phyloP scores from a whole-genome alignment of 2,888 invertebrate species.

The Tenthredo notha region DNA sequence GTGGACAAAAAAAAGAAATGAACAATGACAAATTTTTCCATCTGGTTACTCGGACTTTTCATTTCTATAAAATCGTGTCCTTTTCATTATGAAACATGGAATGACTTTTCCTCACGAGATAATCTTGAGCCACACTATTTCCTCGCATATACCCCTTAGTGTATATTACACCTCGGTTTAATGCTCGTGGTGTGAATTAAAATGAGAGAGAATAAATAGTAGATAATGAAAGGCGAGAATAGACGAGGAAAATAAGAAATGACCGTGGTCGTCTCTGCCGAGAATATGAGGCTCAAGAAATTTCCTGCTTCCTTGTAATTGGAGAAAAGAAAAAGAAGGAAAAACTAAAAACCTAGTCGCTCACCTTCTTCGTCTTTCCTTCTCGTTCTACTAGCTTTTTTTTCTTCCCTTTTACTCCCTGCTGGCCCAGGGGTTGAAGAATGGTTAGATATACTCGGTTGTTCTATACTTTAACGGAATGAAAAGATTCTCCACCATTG shows the following conservation, averaged over 20 bases:
- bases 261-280: neutral
- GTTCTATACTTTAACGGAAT: constrained; percentile 6
- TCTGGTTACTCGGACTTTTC: neutral
- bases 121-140: neutral
- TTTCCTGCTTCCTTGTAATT: constrained; percentile 38
- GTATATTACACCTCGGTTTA: neutral
- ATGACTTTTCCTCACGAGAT: too few species aligned
- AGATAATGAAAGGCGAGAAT: neutral
- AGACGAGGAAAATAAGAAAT: constrained; percentile 2
- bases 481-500: constrained; percentile 26
- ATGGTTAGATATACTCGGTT: neutral
- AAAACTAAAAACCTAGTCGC: constrained; percentile 14
- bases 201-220: neutral
- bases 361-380: neutral
- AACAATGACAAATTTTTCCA: neutral
- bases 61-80: too few species aligned
- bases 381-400: neutral
- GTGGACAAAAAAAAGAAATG: neutral
- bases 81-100: too few species aligned
- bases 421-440: neutral
- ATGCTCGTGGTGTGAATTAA: neutral
- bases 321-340: neutral
- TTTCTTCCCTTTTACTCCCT: neutral
- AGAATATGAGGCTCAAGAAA: constrained; percentile 21
- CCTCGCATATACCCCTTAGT: neutral